Base-by-base conservation (phyloP, 2,888 invertebrate species). In the Biston betularia region DNA sequence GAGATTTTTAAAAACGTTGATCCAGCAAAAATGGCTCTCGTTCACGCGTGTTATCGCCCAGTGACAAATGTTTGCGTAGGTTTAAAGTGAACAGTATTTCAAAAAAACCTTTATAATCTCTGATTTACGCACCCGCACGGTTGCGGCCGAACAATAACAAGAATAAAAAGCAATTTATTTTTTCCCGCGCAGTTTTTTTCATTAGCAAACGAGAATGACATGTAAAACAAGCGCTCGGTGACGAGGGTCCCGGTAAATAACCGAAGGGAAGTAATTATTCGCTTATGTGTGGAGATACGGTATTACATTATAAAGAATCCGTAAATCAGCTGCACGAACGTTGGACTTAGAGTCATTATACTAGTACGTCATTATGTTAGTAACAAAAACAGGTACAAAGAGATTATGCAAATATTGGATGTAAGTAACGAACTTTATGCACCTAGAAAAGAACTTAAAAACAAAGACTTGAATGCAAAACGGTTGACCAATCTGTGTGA, bases 201-300 rank as follows among this genome's bases (percentile, higher is more conserved):
- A 92, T 92, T 92, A 91, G 88, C 87, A 88, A 90, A 90, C 89
- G 87, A 85, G 90, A 89, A 88, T 90, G 92, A 92, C 88, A 89
- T 90, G 91, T 92, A 89, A 90, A 92, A 92, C 90, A 90, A 90
- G 87, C 88, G 81, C 79, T 85, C 84, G 74, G 82, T 89, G 90
- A 90, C 87, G 88, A 90, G 90, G 90, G 90, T 90, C 72, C 76
- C 82, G 75, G 88, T 90, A 89, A 90, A 90, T 89, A 89, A 89
- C 86, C 81, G 80, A 85, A 86, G 85, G 84, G 86, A 86, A 89
- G 89, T 90, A 88, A 90, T 91, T 89, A 90, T 87, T 81, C 76
- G 79, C 73, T 79, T 82, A 80, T 83, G 81, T 84, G 78, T 82
- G 75, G 63, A 70, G 75, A 78, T 75, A 76, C 75, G 76, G 68